Evolutionary conservation across 2,888 invertebrate species (phyloP), one percentile per base, ranked within the genome.

Genomic region (Agrochola circellaris): DNA sequence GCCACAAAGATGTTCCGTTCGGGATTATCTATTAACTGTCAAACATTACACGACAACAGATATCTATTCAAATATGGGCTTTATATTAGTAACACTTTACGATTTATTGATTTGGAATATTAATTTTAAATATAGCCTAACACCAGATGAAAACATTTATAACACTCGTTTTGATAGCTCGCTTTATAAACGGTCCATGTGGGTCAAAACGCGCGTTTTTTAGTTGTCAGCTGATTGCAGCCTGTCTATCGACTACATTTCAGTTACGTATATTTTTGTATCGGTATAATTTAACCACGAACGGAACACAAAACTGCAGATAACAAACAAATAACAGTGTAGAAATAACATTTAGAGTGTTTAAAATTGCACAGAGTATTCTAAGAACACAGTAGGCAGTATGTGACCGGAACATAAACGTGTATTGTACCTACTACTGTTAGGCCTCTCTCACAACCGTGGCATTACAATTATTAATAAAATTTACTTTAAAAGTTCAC

Each of bases 371-470:
- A 92, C 92, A 91, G 90, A 92, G 94, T 93, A 93, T 90, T 92
- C 92, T 95, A 94, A 92, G 96, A 96, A 96, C 96, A 96, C 96
- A 95, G 94, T 94, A 94, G 95, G 95, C 91, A 95, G 95, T 95
- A 95, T 92, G 90, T 93, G 92, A 89, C 90, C 79, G 92, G 93
- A 94, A 93, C 93, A 90, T 92, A 95, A 91, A 61, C 85, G 84
- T 83, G 87, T 92, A 70, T 67, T 78, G 93, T 92, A 90, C 93
- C 90, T 89, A 94, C 95, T 95, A 95, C 93, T 82, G 87, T 94
- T 96, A 96, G 96, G 96, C 96, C 96, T 95, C 95, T 93, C 93
- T 96, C 96, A 96, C 96, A 96, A 96, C 96, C 96, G 93, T 94
- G 91, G 94, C 95, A 90, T 87, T 90, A 88, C 86, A 87, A 79